Base-by-base conservation (phyloP, 1,140 invertebrate species). In the Mizuhopecten yessoensis region DNA sequence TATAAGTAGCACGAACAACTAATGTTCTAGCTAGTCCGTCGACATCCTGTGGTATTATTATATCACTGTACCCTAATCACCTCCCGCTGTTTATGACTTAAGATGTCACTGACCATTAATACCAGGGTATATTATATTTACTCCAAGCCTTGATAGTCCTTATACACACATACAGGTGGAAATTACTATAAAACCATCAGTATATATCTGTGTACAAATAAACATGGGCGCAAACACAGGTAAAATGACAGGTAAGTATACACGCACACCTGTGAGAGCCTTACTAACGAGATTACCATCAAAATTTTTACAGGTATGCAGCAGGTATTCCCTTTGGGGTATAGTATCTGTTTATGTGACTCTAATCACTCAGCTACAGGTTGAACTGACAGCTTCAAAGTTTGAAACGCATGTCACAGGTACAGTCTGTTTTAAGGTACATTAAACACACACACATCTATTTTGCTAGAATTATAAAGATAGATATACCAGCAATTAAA, bases 211-310 rank as follows among this genome's bases (percentile, higher is more conserved):
- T 11, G 11, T n/a, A 75, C n/a, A 75, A 49, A 49, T 49, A 49
- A 49, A 49, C 45, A 49, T 23, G 36, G 36, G 42, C 9, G 17
- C 42, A 45, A 45, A 75, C 57, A 75, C 57, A 75, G 57, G 36
- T 39, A 39, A 5, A 13, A 45, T 29, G 23, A 75, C 57, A 75
- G 57, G 57, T 75, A 75, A 75, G n/a, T 17, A 75, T 7, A 75
- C 57, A 75, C 57, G 29, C 57, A 75, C 57, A 75, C 57, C 57
- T 75, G 57, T 75, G 36, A 75, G n/a, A 75, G 5, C 57, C 57
- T 75, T 75, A 75, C 57, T 75, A 75, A 75, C 57, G 57, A 75
- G 57, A 75, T 75, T 75, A 75, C 57, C 57, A 75, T 75, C 57
- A 75, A n/a, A n/a, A n/a, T 13, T n/a, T 75, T 57, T 75, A 75